These are phyloP conservation scores for Drosophila colorata DNA, from an alignment of 2,888 invertebrate species.

Conservation along the genomic window DNA sequence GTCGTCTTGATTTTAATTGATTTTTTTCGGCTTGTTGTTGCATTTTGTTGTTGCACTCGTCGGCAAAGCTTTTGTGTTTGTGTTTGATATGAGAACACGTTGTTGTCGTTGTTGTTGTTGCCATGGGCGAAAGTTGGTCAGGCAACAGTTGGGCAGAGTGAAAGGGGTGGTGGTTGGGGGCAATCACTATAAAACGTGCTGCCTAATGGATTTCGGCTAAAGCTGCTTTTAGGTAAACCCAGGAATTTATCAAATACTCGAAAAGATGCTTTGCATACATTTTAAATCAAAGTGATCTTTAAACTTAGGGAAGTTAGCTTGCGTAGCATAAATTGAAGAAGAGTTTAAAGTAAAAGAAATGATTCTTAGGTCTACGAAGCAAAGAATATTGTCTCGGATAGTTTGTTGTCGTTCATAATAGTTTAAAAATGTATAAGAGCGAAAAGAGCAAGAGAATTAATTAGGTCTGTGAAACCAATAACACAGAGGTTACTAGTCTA, in stretches of 20 bases:
- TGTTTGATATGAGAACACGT: constrained; percentile 35
- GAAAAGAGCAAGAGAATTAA: too few relatives aligned
- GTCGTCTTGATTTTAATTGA: constrained; percentile 72
- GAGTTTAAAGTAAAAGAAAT: too few relatives aligned
- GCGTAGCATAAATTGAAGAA: too few relatives aligned
- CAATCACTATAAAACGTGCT: constrained; percentile 7
- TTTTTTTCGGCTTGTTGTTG: constrained; percentile 58
- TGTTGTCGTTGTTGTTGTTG: constrained; percentile 31
- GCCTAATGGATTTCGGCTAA: constrained; percentile 7
- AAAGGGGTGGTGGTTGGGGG: constrained; percentile 1
- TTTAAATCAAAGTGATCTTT: too few relatives aligned
- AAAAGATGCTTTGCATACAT: background rate
- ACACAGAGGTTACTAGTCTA: too few relatives aligned
- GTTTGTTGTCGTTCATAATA: too few relatives aligned
- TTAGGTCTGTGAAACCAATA: too few relatives aligned
- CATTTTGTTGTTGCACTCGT: constrained; percentile 45
- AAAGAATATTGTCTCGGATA: too few relatives aligned
- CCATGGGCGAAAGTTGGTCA: constrained; percentile 65
- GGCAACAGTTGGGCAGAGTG: constrained; percentile 17
- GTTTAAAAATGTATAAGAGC: too few relatives aligned
- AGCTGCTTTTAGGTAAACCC: constrained; percentile 1
- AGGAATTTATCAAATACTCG: constrained; percentile 9
- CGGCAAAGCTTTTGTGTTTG: constrained; percentile 59
- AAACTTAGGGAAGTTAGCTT: too few relatives aligned
- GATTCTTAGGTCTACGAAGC: too few relatives aligned